These are phyloP conservation scores for Rutilus rutilus DNA, from an alignment of 2,113 vertebrate genomes.

Conservation along the genomic window DNA sequence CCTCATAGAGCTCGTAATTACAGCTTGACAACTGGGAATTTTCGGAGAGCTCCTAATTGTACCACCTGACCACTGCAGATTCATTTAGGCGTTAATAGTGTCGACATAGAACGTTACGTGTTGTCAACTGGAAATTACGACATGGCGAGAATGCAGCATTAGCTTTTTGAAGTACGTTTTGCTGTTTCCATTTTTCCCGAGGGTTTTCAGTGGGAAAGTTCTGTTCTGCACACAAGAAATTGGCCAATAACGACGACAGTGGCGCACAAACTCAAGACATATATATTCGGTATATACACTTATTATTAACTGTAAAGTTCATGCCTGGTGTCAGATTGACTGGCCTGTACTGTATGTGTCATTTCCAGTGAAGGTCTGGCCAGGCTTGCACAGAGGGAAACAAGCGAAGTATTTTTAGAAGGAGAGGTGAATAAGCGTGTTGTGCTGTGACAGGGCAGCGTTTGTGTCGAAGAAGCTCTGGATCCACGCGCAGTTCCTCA, in stretches of 20 bases:
- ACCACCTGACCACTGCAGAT: too few species aligned
- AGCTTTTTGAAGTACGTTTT: too few species aligned
- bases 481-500: neutral
- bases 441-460: neutral
- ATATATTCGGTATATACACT: neutral
- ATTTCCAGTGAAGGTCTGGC: neutral
- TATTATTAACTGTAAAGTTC: neutral
- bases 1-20: too few species aligned
- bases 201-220: neutral
- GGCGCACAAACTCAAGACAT: neutral
- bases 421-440: neutral
- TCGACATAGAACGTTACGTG: too few species aligned
- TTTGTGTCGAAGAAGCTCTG: slow-evolving; percentile 3
- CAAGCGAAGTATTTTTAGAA: neutral
- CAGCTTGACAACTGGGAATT: too few species aligned
- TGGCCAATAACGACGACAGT: neutral
- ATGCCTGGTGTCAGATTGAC: neutral
- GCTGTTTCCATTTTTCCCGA: too few species aligned
- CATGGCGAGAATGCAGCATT: too few species aligned
- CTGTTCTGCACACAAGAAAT: neutral
- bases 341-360: neutral
- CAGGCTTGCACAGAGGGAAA: too few species aligned
- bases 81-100: too few species aligned
- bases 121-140: too few species aligned
- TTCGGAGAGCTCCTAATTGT: too few species aligned